Evolutionary conservation across 2,797 vertebrate genomes (phyloP).

Genomic region (Pristis pectinata): DNA sequence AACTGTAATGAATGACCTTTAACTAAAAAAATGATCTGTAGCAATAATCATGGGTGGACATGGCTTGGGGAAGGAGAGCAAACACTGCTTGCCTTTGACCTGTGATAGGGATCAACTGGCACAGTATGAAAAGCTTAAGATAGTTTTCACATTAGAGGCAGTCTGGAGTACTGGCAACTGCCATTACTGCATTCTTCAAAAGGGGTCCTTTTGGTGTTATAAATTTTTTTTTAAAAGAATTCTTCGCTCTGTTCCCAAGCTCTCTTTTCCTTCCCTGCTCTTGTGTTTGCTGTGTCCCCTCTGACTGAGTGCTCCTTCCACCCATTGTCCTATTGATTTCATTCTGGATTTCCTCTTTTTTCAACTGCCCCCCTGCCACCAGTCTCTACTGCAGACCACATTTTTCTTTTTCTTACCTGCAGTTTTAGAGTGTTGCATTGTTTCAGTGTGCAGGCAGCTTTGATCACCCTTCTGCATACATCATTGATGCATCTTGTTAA

Average conservation of each 20-base stretch:
- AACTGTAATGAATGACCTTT: constrained; percentile 22
- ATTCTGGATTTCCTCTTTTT: not conserved
- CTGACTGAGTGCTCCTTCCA: not conserved
- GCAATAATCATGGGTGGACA: constrained; percentile 3
- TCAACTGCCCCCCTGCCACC: not conserved
- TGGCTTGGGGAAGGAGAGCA: not conserved
- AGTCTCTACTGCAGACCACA: not conserved
- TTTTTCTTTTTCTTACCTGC: not conserved
- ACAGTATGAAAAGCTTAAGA: constrained; percentile 19
- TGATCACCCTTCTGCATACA: not conserved
- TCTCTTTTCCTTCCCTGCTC: not conserved
- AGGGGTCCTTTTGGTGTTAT: not conserved
- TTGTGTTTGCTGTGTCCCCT: not conserved
- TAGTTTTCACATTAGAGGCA: constrained; percentile 2
- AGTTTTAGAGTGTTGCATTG: not conserved
- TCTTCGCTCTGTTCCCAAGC: too few species aligned
- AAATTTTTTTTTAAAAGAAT: not conserved
- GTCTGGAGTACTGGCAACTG: not conserved
- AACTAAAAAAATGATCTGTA: not conserved
- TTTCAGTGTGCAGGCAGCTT: too few species aligned
- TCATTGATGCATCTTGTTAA: not conserved
- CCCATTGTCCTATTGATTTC: not conserved
- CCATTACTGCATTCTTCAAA: not conserved
- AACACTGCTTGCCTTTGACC: constrained; percentile 12
- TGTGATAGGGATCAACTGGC: constrained; percentile 30